Base-by-base conservation (phyloP, 1,140 invertebrate genomes). In the Cyclina sinensis region DNA sequence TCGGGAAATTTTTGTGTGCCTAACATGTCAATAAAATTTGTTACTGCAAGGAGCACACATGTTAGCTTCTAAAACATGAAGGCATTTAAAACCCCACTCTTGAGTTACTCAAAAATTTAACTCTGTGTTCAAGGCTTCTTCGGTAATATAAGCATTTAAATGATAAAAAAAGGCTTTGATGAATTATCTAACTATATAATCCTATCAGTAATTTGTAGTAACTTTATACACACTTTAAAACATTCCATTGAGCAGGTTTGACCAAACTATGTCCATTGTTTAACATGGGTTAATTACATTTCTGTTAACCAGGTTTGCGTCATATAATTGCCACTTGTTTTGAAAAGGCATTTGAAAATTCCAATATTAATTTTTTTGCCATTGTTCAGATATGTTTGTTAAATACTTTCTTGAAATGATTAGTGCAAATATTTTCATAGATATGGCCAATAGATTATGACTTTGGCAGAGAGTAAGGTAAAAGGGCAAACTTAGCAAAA, bases 111-210 rank as follows among this genome's bases (percentile, higher is more conserved):
- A n/a, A n/a, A n/a, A n/a, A n/a, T n/a, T n/a, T n/a, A n/a, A n/a
- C n/a, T n/a, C n/a, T n/a, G n/a, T n/a, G n/a, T n/a, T n/a, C n/a
- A n/a, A n/a, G n/a, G n/a, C n/a, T 70, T 1, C 32, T 70, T 39
- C 37, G 27, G 65, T 70, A 70, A 70, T 70, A 35, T 21, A 70
- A 70, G 65, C 35, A 70, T 70, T 70, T 70, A 37, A 70, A 70
- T 37, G 32, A 39, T 37, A 37, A 70, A 89, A 43, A 54, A 80
- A n/a, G n/a, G n/a, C 37, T 46, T 46, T 81, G 78, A 73, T 68
- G 24, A 70, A 57, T 84, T 79, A 78, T 78, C 74, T 78, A 35
- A 21, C 30, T 14, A n/a, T 78, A n/a, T 37, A 78, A 78, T 78
- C 74, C 18, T 78, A 78, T 78, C 74, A 24, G 5, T 32, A 24